These are phyloP conservation scores for Armadillidium nasatum DNA, from an alignment of 1,140 invertebrate genomes.

Conservation along the genomic window DNA sequence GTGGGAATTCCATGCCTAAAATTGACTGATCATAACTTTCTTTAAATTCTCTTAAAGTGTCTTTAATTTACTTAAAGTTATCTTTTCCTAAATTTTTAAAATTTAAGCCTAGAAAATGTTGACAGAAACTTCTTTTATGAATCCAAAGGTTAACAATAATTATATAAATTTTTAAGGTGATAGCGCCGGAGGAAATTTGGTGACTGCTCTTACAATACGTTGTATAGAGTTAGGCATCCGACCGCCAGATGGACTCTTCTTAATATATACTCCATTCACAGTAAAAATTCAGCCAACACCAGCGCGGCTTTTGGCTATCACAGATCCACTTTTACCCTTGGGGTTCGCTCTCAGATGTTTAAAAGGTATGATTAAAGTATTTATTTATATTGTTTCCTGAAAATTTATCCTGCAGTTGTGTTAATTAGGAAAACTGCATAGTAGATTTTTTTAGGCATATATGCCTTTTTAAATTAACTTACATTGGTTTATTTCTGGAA, in stretches of 20 bases:
- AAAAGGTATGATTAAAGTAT: constrained; percentile 27
- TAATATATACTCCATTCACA: constrained; percentile 73
- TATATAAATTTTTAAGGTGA: too few relatives aligned
- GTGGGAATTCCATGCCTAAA: not conserved
- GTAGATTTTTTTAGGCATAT: not conserved
- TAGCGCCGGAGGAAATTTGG: constrained; percentile 90
- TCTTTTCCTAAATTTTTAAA: too few relatives aligned
- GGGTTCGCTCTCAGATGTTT: constrained; percentile 82
- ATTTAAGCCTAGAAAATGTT: too few relatives aligned
- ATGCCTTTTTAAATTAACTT: too few relatives aligned
- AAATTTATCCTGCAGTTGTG: not conserved
- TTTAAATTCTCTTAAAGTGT: too few relatives aligned
- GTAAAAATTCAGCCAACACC: constrained; percentile 85
- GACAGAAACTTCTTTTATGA: too few relatives aligned
- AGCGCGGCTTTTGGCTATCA: constrained; percentile 80
- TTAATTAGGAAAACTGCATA: not conserved
- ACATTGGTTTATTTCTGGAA: too few relatives aligned
- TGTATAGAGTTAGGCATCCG: constrained; percentile 70
- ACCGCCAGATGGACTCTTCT: constrained; percentile 78
- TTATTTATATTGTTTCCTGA: not conserved
- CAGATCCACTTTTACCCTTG: constrained; percentile 91
- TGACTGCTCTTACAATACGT: constrained; percentile 69
- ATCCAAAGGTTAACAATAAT: constrained; percentile 17
- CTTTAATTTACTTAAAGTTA: too few relatives aligned
- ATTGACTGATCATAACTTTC: too few relatives aligned